Base-by-base conservation (phyloP, 2,888 invertebrate genomes). In the Apamea sordens region DNA sequence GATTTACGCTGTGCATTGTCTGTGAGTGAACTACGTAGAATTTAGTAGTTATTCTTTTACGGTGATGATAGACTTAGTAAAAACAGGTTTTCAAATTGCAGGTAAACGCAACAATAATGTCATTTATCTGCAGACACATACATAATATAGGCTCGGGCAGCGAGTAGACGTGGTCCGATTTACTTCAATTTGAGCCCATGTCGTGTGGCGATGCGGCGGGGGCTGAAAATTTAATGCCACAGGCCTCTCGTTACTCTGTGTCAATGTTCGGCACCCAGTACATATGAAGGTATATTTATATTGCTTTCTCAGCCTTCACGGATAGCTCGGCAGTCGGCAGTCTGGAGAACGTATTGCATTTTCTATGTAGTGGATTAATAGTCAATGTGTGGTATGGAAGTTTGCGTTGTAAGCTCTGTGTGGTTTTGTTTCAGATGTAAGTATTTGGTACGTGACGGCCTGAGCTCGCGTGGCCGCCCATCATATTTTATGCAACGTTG, bases 201-300 rank as follows among this genome's bases (percentile, higher is more conserved):
- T 91, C 89, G 91, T 90, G 89, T 88, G 86, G 91, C 90, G 86
- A 90, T 89, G 90, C 90, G 91, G 91, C 87, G 86, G 86, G 76
- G 73, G 74, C 88, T 94, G 94, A 94, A 94, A 94, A 92, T 92
- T 94, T 93, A 93, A 94, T 94, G 92, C 86, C 84, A 77, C 86
- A 76, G 89, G 88, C 87, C 91, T 89, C 90, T 90, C 92, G 92
- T 92, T 92, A 91, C 92, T 92, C 91, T 90, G 89, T 91, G 92
- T 92, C 93, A 90, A 91, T 91, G 90, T 89, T 91, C 90, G 88
- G 89, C 90, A 87, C 87, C 90, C 88, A 82, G 88, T 86, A 89
- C 89, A 85, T 89, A 84, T 81, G 84, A 83, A 85, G 79, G 84
- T 89, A 89, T 89, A 88, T 87, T 88, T 89, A 89, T 89, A 89